These are phyloP conservation scores for Fregata magnificens DNA, from an alignment of 2,113 vertebrate genomes.

Conservation along the genomic window DNA sequence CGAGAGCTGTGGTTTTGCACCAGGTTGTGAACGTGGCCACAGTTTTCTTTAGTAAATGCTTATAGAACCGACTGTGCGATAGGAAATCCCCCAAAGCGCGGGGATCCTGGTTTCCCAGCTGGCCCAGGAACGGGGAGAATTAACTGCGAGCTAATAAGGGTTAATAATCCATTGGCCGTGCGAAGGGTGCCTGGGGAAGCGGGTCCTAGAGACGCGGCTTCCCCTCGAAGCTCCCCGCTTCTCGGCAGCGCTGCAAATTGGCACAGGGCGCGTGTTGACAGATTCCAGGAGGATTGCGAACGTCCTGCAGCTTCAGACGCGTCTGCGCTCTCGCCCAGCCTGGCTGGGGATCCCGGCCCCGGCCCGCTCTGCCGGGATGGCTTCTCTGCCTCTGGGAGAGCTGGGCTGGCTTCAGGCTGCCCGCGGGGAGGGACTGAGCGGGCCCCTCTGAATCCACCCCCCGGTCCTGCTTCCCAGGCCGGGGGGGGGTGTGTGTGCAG, in stretches of 20 bases:
- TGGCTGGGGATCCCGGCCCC: neutral
- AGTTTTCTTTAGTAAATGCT: neutral
- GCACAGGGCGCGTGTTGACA: neutral
- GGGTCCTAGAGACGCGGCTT: neutral
- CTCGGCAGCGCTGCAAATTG: neutral
- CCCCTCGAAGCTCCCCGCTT: neutral
- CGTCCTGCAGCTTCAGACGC: neutral
- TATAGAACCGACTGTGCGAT: rapidly evolving
- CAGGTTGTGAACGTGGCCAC: rapidly evolving
- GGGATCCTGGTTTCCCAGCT: rapidly evolving
- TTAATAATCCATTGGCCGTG: neutral
- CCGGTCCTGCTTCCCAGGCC: too few species aligned
- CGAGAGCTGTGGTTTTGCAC: neutral
- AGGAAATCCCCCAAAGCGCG: neutral
- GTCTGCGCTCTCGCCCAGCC: neutral
- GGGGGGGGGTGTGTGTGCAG: neutral
- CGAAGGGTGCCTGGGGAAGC: neutral
- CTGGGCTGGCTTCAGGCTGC: neutral
- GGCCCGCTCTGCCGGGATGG: neutral
- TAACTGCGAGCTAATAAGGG: neutral
- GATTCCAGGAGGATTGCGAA: slow-evolving; percentile 25
- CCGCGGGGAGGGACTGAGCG: rapidly evolving
- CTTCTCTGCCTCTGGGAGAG: neutral
- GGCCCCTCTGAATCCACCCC: neutral
- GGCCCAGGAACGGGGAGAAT: rapidly evolving